Base-by-base conservation (phyloP, 2,797 vertebrate genomes). In the Neomorphus geoffroyi region DNA sequence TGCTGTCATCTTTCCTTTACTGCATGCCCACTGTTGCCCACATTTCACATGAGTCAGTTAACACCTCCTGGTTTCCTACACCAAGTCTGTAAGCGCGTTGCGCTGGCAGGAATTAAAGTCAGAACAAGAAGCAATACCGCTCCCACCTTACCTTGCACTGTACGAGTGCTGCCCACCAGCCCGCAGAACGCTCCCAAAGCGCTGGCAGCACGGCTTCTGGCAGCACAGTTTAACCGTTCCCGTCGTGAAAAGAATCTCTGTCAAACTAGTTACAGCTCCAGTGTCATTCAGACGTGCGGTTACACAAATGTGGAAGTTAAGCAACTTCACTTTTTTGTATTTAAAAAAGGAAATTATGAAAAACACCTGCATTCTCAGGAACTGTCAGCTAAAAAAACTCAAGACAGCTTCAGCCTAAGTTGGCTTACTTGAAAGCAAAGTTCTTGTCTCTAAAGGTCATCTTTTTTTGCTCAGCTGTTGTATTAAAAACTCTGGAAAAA, bases 251-350 rank as follows among this genome's bases (percentile, higher is more conserved):
- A 18, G 9, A 27, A 32, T 14, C 27, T 14, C 8, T 28, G 33
- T 11, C 74, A 10, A 32, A 35, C 22, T 15, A 56, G 30, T 9
- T 3, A 9, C 7, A 60, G 21, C 58, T 12, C 35, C 3, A 15
- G 15, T 9, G 41, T 13, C 87, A 78, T 33, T 88, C 37, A 32
- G 15, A 43, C 0, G 12, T 8, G 22, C 10, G 12, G 30, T 73
- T 48, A 18, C 56, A 66, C n/a, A 78, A 74, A 80, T 39, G 62
- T 39, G 88, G 96, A 97, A 96, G 94, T 96, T 88, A 33, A 41
- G 90, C 66, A 95, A 93, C 77, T 94, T 94, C 82, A 16, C 30
- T n/a, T 93, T 90, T 90, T 72, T 50, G 58, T 46, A 67, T 54
- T 30, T 37, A 64, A n/a, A 50, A 50, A 69, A 96, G 90, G 94